These are phyloP conservation scores for Neomorphus geoffroyi DNA, from an alignment of 2,797 vertebrate genomes.

Conservation along the genomic window DNA sequence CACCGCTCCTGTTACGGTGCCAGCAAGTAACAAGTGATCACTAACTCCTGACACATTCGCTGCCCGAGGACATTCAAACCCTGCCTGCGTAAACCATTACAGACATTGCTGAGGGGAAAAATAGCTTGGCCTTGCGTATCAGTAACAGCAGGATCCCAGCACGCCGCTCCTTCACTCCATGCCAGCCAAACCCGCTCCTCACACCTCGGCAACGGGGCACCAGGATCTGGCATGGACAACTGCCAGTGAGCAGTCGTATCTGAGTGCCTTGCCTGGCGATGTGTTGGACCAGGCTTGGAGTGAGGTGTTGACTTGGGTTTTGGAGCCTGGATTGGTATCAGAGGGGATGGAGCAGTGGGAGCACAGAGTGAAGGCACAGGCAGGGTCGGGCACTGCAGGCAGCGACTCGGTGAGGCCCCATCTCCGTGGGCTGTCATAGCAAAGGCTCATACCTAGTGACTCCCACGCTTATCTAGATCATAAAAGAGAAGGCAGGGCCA, in stretches of 20 bases:
- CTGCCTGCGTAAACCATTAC: not conserved
- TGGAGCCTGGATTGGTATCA: not conserved
- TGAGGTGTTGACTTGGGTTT: not conserved
- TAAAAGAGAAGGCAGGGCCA: not conserved
- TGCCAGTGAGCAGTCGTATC: not conserved
- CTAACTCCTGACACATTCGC: slow-evolving; percentile 29
- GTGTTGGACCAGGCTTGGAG: not conserved
- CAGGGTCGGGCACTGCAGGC: not conserved
- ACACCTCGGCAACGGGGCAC: not conserved
- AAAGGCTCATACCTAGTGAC: not conserved
- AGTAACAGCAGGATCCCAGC: not conserved
- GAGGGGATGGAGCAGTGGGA: not conserved
- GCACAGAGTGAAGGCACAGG: not conserved
- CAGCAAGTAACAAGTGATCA: not conserved
- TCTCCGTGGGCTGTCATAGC: not conserved
- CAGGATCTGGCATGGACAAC: not conserved
- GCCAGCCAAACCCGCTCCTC: not conserved
- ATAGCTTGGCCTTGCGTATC: not conserved
- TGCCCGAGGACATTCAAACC: slow-evolving; percentile 31
- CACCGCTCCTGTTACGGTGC: not conserved
- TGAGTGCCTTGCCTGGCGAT: not conserved
- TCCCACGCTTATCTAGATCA: not conserved
- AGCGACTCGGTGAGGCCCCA: not conserved
- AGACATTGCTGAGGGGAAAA: accelerated
- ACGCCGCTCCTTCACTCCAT: not conserved